Base-by-base conservation (phyloP, 2,797 vertebrate genomes). In the Eleutherodactylus coqui region DNA sequence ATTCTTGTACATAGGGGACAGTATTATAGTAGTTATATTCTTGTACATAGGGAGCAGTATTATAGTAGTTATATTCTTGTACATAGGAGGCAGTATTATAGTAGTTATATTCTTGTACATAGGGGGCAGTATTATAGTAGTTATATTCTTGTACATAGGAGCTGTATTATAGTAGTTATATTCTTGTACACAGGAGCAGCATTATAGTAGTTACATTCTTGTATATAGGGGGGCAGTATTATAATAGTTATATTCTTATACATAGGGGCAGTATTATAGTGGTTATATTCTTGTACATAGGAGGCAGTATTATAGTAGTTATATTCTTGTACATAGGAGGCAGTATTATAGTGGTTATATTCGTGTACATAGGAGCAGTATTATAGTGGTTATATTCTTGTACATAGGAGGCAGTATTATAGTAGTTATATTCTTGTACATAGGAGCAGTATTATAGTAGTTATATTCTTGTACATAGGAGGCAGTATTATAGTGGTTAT, bases 81-180 rank as follows among this genome's bases (percentile, higher is more conserved):
- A 49, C 47, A 55, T 55, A 55, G 53, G 53, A n/a, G 4, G 6
- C 21, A n/a, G 53, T 55, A 55, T 55, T 55, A 55, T n/a, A 55
- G 49, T 51, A 51, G 49, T 51, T 51, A 51, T 51, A 51, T 51
- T 51, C 49, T 55, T 55, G 53, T 55, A 55, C 24, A 55, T 55
- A 55, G 53, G 53, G n/a, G 4, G 6, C 21, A n/a, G 53, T 55
- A 55, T 55, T 55, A 55, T n/a, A 55, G 21, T 55, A 55, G 53
- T 55, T 55, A 55, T 55, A 55, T 55, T 55, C 53, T 55, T n/a
- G 53, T 55, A 55, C 24, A 55, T 55, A 55, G 53, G 53, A 55
- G 53, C 19, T 24, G 53, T 55, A 55, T 55, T 55, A 55, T 55
- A 55, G 53, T 55, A 55, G 53, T 55, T 55, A 55, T 55, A 55